phyloP scores from a whole-genome alignment of 35 echinoderm and acorn worm species.

The Ophioderma brevispina region DNA sequence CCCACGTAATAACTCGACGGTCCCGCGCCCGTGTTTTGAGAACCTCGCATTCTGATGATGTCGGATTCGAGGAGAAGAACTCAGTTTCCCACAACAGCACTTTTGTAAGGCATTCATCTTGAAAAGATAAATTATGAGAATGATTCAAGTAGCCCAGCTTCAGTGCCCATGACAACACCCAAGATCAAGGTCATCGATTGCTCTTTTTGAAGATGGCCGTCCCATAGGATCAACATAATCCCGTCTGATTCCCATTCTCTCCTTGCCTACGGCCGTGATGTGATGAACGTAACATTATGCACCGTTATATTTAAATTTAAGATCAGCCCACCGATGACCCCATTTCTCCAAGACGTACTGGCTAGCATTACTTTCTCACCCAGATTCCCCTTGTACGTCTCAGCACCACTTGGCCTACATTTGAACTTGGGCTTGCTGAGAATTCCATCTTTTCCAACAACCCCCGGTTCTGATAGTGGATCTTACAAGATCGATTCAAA shows the following conservation, averaged over 20 bases:
- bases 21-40: background rate
- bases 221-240: background rate
- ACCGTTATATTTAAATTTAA: background rate
- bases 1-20: background rate
- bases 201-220: background rate
- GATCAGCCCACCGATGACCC: background rate
- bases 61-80: background rate
- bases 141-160: background rate
- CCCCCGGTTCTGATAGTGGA: background rate
- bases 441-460: background rate
- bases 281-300: background rate
- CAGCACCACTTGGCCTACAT: background rate
- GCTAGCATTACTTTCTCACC: background rate
- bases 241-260: background rate
- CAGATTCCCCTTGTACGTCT: background rate
- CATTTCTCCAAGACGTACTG: background rate
- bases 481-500: background rate
- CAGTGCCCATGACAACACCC: background rate
- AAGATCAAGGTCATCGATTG: background rate
- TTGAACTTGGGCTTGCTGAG: background rate
- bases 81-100: background rate
- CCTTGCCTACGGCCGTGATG: background rate
- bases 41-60: background rate
- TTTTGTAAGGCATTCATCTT: conserved; percentile 1
- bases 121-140: background rate